Evolutionary conservation across 1,140 invertebrate species (phyloP).

Genomic region (Bathynomus jamesi): DNA sequence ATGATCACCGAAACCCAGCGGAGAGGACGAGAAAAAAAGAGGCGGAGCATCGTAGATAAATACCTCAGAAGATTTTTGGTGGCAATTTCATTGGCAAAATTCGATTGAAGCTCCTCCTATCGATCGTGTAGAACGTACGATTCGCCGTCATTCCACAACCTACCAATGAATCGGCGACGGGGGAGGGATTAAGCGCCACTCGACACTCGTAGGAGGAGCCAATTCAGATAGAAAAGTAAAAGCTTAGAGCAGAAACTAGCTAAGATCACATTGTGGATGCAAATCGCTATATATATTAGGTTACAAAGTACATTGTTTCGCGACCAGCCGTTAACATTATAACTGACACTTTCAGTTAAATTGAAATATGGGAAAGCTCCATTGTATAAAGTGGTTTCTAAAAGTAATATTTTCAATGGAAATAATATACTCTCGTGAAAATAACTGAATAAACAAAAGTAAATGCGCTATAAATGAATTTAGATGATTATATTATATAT

Average conservation of each 20-base stretch:
- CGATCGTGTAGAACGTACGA: too few relatives aligned
- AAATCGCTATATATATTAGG: slow-evolving; percentile 36
- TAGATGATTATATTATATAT: too few relatives aligned
- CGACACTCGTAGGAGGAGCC: slow-evolving; percentile 2
- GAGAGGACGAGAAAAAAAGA: background rate
- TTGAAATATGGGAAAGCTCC: slow-evolving; percentile 21
- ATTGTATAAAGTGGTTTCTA: background rate
- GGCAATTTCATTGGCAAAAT: background rate
- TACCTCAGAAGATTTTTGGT: background rate
- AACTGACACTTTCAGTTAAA: slow-evolving; percentile 35
- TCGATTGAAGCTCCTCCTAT: background rate
- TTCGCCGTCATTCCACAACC: background rate
- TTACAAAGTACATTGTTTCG: slow-evolving; percentile 39
- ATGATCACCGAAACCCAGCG: background rate
- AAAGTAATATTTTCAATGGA: background rate
- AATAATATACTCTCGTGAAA: background rate
- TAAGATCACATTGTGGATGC: slow-evolving; percentile 33
- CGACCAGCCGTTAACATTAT: slow-evolving; percentile 37
- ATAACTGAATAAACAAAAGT: background rate
- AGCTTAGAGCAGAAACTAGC: slow-evolving; percentile 19
- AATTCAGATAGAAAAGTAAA: slow-evolving; percentile 14
- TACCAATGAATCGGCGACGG: slow-evolving; percentile 8
- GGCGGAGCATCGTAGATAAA: background rate
- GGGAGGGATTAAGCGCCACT: slow-evolving; percentile 9
- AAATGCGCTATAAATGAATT: too few relatives aligned